phyloP scores from a whole-genome alignment of 2,888 invertebrate species.

The Lingula anatina region DNA sequence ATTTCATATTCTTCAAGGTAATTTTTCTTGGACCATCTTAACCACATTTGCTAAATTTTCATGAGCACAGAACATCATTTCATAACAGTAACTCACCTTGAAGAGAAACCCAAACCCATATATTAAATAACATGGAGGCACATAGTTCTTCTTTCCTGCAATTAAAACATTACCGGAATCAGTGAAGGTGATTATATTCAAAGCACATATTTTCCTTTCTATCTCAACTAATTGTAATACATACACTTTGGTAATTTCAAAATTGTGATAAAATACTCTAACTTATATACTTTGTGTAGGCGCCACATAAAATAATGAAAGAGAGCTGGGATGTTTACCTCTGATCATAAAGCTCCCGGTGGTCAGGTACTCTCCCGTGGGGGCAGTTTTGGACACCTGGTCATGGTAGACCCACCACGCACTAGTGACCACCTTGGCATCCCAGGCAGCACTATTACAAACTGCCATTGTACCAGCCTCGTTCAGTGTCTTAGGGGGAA shows the following conservation, averaged over 20 bases:
- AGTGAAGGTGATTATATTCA: too few relatives aligned
- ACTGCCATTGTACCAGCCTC: conserved; percentile 97
- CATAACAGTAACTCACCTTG: conserved; percentile 51
- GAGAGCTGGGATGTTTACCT: too few relatives aligned
- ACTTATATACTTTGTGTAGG: too few relatives aligned
- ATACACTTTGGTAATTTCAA: too few relatives aligned
- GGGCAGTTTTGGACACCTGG: conserved; percentile 94
- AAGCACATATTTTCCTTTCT: too few relatives aligned
- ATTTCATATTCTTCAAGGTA: background rate
- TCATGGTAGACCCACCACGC: conserved; percentile 96
- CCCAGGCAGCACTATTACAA: conserved; percentile 90
- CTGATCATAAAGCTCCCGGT: conserved; percentile 65
- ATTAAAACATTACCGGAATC: background rate
- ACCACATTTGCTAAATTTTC: too few relatives aligned
- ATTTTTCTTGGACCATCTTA: too few relatives aligned
- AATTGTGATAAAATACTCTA: too few relatives aligned
- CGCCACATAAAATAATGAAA: too few relatives aligned
- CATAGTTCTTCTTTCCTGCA: conserved; percentile 88
- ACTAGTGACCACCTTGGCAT: conserved; percentile 89
- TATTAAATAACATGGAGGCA: conserved; percentile 85
- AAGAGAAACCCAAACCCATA: conserved; percentile 93
- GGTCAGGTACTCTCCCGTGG: conserved; percentile 92
- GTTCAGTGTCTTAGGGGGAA: conserved; percentile 91
- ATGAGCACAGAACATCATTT: too few relatives aligned
- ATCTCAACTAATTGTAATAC: too few relatives aligned